phyloP scores from a whole-genome alignment of 2,797 vertebrate genomes.

The Tympanoctomys barrerae region DNA sequence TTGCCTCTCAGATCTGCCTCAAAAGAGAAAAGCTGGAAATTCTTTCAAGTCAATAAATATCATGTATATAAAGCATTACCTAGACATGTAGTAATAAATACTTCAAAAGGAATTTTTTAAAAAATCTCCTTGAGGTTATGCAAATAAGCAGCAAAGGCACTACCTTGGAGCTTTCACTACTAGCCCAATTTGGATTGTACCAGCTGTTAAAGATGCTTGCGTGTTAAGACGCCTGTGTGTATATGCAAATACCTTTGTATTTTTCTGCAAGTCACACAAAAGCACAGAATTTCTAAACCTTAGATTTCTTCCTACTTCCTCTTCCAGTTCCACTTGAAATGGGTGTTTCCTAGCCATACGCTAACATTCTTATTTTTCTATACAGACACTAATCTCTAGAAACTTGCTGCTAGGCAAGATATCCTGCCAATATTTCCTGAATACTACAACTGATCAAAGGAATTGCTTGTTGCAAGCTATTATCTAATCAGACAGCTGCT shows the following conservation, averaged over 20 bases:
- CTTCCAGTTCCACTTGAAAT: constrained; percentile 19
- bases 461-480: neutral
- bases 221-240: neutral
- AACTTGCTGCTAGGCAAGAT: neutral
- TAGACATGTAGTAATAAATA: neutral
- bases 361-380: neutral
- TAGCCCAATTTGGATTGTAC: neutral
- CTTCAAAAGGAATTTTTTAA: neutral
- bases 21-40: constrained; percentile 2
- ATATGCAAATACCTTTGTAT: constrained; percentile 29
- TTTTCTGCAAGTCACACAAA: constrained; percentile 28
- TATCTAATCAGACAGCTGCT: neutral
- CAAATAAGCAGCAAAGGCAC: constrained; percentile 19
- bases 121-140: neutral
- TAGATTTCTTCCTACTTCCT: neutral
- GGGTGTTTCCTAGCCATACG: constrained; percentile 1
- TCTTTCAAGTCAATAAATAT: constrained; percentile 47
- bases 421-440: neutral
- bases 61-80: neutral
- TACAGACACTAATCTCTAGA: neutral
- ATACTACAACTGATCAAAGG: neutral
- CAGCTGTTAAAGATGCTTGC: neutral
- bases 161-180: neutral
- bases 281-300: neutral
- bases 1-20: constrained; percentile 42